phyloP scores from a whole-genome alignment of 1,140 invertebrate genomes.

The Mamestra configurata region DNA sequence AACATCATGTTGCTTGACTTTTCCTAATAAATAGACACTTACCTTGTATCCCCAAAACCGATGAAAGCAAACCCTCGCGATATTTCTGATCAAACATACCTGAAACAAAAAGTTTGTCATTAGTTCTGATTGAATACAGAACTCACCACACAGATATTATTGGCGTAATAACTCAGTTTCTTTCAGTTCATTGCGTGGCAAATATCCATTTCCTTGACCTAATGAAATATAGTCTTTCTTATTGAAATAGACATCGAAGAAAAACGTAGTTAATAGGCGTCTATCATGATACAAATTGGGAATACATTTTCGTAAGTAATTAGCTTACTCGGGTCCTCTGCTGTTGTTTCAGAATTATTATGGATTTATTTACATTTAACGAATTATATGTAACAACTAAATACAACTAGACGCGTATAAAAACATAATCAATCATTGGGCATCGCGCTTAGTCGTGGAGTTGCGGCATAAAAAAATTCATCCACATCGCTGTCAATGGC shows the following conservation, averaged over 20 bases:
- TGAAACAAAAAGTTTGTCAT: slow-evolving; percentile 32
- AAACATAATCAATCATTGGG: too few species aligned
- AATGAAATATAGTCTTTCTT: slow-evolving; percentile 30
- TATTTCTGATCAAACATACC: slow-evolving; percentile 31
- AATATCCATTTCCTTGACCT: slow-evolving; percentile 16
- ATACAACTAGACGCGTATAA: too few species aligned
- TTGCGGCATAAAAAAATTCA: too few species aligned
- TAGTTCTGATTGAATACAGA: background rate
- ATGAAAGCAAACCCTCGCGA: background rate
- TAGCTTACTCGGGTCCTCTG: too few species aligned
- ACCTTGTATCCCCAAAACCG: background rate
- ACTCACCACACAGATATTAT: background rate
- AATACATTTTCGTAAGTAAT: background rate
- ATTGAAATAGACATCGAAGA: background rate
- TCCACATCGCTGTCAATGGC: too few species aligned
- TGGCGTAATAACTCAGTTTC: background rate
- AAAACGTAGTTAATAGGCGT: background rate
- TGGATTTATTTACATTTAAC: too few species aligned
- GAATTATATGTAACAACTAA: too few species aligned
- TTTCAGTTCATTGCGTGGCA: slow-evolving; percentile 11
- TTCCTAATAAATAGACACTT: background rate
- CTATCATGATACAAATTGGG: background rate
- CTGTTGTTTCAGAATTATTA: too few species aligned
- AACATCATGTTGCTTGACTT: background rate
- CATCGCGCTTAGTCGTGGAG: too few species aligned